phyloP scores from a whole-genome alignment of 1,140 invertebrate species.

The Heliconius melpomene region DNA sequence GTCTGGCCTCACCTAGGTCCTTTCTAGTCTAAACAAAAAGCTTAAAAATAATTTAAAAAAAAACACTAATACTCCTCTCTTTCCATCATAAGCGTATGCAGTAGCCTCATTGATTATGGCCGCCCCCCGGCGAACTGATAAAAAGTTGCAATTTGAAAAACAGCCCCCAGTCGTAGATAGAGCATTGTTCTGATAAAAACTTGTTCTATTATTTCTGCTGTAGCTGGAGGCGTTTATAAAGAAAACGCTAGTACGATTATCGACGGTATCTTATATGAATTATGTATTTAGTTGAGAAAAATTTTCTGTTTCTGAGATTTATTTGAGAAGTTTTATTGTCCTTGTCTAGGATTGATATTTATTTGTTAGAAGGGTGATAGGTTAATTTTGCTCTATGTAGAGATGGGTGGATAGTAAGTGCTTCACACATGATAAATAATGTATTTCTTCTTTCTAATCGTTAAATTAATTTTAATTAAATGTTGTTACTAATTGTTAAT shows the following conservation, averaged over 20 bases:
- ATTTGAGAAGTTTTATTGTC: slow-evolving; percentile 56
- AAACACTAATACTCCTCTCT: not conserved
- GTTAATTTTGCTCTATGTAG: not conserved
- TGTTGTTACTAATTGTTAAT: no score
- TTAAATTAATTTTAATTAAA: no score
- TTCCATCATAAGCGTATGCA: slow-evolving; percentile 20
- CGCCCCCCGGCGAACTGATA: slow-evolving; percentile 55
- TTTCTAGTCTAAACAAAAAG: no score
- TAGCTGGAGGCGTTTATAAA: slow-evolving; percentile 54
- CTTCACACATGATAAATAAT: not conserved
- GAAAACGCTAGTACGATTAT: slow-evolving; percentile 57
- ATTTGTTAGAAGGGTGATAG: not conserved
- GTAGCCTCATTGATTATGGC: slow-evolving; percentile 64
- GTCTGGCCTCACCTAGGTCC: no score
- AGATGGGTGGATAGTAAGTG: not conserved
- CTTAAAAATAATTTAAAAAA: not conserved
- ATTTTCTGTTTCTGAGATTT: slow-evolving; percentile 60
- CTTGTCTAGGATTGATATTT: not conserved
- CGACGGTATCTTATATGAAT: slow-evolving; percentile 66
- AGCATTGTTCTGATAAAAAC: slow-evolving; percentile 64
- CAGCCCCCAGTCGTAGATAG: slow-evolving; percentile 19
- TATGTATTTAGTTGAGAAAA: slow-evolving; percentile 72
- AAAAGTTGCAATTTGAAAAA: slow-evolving; percentile 68
- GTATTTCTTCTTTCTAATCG: no score
- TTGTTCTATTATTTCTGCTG: slow-evolving; percentile 68